Evolutionary conservation across 2,888 invertebrate species (phyloP), one percentile per base, ranked within the genome.

Genomic region (Tineola bisselliella): DNA sequence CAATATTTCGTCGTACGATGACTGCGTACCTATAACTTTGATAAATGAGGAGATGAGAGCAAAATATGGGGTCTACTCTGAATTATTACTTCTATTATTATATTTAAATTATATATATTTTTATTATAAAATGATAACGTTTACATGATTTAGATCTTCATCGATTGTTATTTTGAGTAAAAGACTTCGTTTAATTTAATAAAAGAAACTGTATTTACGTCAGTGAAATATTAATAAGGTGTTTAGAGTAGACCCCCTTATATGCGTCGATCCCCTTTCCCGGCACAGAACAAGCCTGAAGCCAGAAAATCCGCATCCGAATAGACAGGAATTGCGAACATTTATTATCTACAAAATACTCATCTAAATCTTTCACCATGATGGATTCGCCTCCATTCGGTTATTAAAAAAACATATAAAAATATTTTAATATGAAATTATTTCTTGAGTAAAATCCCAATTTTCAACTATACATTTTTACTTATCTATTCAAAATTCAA

Each of bases 1-100:
- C 63, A 64, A 62, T 67, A 66, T 66, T 60, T 66, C 62, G 65
- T 64, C 63, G 64, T 62, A 63, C 18, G 58, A 58, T 58, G 58
- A 58, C 58, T 58, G 33, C 19, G 58, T 58, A 31, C 58, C 58
- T 58, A 58, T 58, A 58, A 58, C 58, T 58, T 58, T 58, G 58
- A 58, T 58, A 58, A 58, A 58, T 33, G 58, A 58, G 33, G 33
- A 33, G 58, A 17, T 10, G 58, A 31, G 33, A 58, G 15, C 4
- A 58, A 33, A 58, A 58, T n/a, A 33, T 56, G 56, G 10, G 38
- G 38, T 38, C 38, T 38, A 38, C 38, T 10, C 38, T 12, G n/a
- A n/a, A n/a, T n/a, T n/a, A n/a, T n/a, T n/a, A n/a, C n/a, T n/a
- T n/a, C n/a, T n/a, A n/a, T n/a, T n/a, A n/a, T n/a, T n/a, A n/a